Percentiles rank a stretch among this genome's conserved stretches.
Conservation (phyloP, 2,888 invertebrate genomes). For the Zelleria hepariella region DNA sequence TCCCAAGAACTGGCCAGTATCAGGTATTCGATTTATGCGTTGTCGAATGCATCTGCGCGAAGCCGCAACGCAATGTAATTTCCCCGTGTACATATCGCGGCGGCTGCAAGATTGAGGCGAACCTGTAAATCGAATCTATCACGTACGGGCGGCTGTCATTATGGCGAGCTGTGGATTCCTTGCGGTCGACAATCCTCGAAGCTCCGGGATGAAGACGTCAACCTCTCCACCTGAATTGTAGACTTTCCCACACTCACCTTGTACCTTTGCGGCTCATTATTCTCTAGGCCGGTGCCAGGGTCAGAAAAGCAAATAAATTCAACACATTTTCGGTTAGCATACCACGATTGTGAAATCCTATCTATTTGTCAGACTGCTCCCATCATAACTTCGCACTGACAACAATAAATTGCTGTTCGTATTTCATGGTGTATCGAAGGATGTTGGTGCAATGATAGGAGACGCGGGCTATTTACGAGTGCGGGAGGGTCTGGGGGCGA, state of each 20-base stretch:
- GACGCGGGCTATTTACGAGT: constrained; percentile 50
- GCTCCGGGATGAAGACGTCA: constrained; percentile 17
- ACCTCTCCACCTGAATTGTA: constrained; percentile 10
- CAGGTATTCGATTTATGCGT: constrained; percentile 29
- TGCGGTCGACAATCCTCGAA: constrained; percentile 46
- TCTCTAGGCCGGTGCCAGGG: background rate
- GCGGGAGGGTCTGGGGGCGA: constrained; percentile 37
- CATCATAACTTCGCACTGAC: constrained; percentile 45
- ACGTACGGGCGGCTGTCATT: constrained; percentile 56
- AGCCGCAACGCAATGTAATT: constrained; percentile 48
- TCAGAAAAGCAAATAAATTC: background rate
- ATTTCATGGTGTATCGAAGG: constrained; percentile 57
- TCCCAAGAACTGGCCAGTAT: constrained; percentile 11
- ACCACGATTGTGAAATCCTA: background rate
- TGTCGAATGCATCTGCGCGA: constrained; percentile 32
- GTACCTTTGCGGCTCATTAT: constrained; percentile 1
- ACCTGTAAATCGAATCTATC: constrained; percentile 67
- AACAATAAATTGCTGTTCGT: constrained; percentile 42
- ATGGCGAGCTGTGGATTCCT: constrained; percentile 45
- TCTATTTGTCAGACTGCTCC: background rate
- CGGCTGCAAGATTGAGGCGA: constrained; percentile 53
- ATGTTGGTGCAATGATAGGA: constrained; percentile 51
- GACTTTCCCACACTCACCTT: constrained; percentile 20
- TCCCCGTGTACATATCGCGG: constrained; percentile 19
- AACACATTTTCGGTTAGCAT: background rate